Evolutionary conservation across 2,888 invertebrate genomes (phyloP).

Genomic region (Aethes cnicana): DNA sequence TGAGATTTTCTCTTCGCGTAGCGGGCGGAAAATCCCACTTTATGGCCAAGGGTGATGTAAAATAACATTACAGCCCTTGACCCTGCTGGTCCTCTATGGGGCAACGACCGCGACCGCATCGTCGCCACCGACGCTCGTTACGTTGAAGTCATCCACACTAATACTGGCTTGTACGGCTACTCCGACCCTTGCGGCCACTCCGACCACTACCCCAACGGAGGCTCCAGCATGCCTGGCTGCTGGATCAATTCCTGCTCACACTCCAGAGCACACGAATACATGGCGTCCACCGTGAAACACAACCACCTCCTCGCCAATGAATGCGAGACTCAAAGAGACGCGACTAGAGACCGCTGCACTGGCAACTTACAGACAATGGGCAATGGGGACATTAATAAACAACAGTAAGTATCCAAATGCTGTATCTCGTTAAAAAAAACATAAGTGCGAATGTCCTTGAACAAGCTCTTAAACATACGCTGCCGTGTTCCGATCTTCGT

Average conservation of each 20-base stretch:
- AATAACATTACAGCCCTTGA: slow-evolving; percentile 65
- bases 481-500: no score
- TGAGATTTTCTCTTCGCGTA: no score
- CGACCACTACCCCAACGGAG: slow-evolving; percentile 67
- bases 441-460: no score
- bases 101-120: slow-evolving; percentile 46
- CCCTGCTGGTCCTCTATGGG: slow-evolving; percentile 67
- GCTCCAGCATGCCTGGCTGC: slow-evolving; percentile 62
- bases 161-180: slow-evolving; percentile 51
- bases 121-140: slow-evolving; percentile 53
- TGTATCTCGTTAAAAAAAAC: background rate
- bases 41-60: no score
- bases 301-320: slow-evolving; percentile 53
- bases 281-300: slow-evolving; percentile 55
- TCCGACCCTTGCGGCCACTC: slow-evolving; percentile 55
- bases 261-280: slow-evolving; percentile 50
- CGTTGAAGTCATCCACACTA: slow-evolving; percentile 71
- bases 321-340: slow-evolving; percentile 47
- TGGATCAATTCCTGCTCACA: slow-evolving; percentile 58
- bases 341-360: slow-evolving; percentile 45
- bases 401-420: slow-evolving; percentile 42
- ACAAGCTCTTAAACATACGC: no score
- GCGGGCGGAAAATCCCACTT: no score
- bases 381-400: slow-evolving; percentile 52
- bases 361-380: slow-evolving; percentile 53